These are phyloP conservation scores for Leptinotarsa juncta DNA, from an alignment of 2,888 invertebrate genomes.

Conservation along the genomic window DNA sequence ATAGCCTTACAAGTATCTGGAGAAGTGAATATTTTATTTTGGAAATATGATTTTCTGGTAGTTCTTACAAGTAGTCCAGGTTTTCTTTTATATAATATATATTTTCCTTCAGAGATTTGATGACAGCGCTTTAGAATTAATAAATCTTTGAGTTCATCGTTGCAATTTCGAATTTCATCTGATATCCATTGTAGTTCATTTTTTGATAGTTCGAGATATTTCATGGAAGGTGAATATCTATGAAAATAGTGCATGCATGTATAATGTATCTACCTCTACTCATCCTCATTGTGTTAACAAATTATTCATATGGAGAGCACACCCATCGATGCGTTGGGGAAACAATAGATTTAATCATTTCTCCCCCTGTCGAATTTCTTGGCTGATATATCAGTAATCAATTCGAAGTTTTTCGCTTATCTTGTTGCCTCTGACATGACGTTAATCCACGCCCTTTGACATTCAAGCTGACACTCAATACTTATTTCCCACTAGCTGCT, in stretches of 20 bases:
- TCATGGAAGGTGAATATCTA: background rate
- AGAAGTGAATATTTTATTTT: slow-evolving; percentile 2
- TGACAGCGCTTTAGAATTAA: background rate
- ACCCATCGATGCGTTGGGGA: too few species aligned
- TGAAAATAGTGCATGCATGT: background rate
- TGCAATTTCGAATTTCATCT: slow-evolving; percentile 3
- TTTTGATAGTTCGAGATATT: slow-evolving; percentile 9
- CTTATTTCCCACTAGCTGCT: background rate
- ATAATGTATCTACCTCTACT: background rate
- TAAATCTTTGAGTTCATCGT: slow-evolving; percentile 4
- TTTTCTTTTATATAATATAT: background rate
- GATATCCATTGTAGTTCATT: slow-evolving; percentile 5
- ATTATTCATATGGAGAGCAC: too few species aligned
- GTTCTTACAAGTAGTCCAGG: background rate
- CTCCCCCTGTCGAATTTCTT: too few species aligned
- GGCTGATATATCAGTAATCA: too few species aligned
- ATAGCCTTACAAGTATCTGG: slow-evolving; percentile 10
- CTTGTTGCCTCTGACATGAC: too few species aligned
- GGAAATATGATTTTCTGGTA: slow-evolving; percentile 9
- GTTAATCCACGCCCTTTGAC: too few species aligned
- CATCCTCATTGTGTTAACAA: too few species aligned
- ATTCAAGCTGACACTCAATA: too few species aligned
- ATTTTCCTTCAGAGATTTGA: slow-evolving; percentile 4
- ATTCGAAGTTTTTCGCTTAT: too few species aligned
- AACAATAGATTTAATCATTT: too few species aligned